phyloP scores from a whole-genome alignment of 2,113 vertebrate genomes.

The Saguinus imperator region DNA sequence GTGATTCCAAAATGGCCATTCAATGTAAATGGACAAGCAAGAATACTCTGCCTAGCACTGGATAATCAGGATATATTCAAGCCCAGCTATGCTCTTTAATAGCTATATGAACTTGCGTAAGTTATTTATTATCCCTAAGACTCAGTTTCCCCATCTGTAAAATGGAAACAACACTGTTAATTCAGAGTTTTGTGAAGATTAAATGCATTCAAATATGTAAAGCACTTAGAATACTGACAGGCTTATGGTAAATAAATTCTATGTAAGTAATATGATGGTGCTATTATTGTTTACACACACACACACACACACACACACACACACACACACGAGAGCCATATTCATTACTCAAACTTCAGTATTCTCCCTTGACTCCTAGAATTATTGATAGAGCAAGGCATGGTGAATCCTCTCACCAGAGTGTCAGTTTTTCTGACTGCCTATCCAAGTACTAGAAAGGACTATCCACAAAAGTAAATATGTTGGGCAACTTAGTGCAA shows the following conservation, averaged over 20 bases:
- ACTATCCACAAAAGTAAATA: background rate
- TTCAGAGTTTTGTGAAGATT: slow-evolving; percentile 27
- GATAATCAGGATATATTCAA: background rate
- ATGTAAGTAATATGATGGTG: slow-evolving; percentile 6
- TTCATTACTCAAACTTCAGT: slow-evolving; percentile 24
- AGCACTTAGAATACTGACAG: slow-evolving; percentile 17
- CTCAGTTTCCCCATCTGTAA: slow-evolving; percentile 19
- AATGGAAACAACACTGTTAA: background rate
- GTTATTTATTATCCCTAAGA: background rate
- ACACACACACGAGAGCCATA: background rate
- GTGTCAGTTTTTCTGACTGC: background rate
- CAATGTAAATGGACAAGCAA: slow-evolving; percentile 35
- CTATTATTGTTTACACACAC: background rate
- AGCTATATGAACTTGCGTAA: background rate
- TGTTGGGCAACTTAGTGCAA: background rate
- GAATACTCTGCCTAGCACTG: background rate
- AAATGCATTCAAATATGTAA: background rate
- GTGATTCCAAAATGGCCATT: slow-evolving; percentile 33
- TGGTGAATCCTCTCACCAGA: background rate
- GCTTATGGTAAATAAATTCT: background rate
- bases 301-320: background rate
- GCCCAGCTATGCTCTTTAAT: slow-evolving; percentile 17
- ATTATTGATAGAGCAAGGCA: background rate
- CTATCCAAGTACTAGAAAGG: background rate
- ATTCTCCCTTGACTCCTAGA: background rate